Percentiles rank a stretch among this genome's conserved stretches.
phyloP scores from a whole-genome alignment of 2,888 invertebrate species.

The Sphecodes monilicornis region DNA sequence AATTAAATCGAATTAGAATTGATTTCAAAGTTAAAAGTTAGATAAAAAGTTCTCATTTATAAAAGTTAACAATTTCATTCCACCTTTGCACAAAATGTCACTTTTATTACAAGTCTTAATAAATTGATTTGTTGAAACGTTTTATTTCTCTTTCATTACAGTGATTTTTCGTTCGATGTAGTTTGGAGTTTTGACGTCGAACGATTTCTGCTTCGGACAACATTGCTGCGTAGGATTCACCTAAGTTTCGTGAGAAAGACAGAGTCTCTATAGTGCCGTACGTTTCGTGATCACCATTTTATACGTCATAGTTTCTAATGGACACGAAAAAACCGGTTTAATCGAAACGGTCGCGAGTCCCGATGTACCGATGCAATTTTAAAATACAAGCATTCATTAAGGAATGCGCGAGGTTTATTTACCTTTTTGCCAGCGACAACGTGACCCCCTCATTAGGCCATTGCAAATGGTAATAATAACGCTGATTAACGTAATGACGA shows the following conservation, averaged over 20 bases:
- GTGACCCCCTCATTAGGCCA: conserved; percentile 36
- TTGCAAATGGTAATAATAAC: conserved; percentile 51
- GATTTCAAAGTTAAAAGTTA: too few species aligned
- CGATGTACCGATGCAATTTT: conserved; percentile 21
- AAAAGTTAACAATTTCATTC: too few species aligned
- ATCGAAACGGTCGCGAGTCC: neutral
- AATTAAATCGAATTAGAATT: too few species aligned
- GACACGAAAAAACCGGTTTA: conserved; percentile 42
- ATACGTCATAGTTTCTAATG: conserved; percentile 51
- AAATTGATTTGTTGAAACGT: too few species aligned
- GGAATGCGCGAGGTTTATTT: conserved; percentile 13
- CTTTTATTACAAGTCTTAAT: too few species aligned
- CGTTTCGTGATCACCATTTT: conserved; percentile 23
- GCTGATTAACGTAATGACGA: conserved; percentile 50
- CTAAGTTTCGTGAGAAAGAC: conserved; percentile 25
- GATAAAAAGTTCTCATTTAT: too few species aligned
- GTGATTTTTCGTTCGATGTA: neutral
- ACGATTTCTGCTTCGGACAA: conserved; percentile 30
- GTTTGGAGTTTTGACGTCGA: neutral
- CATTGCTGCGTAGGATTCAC: conserved; percentile 27
- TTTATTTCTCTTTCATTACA: too few species aligned
- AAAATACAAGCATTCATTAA: conserved; percentile 38
- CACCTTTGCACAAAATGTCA: too few species aligned
- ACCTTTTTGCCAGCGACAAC: conserved; percentile 13
- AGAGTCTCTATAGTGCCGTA: neutral